A percentile compares a stretch with the other conserved stretches of the same genome.
Conservation (phyloP, 37 sponge, comb jelly and placozoan genomes). For the Amphimedon queenslandica region DNA sequence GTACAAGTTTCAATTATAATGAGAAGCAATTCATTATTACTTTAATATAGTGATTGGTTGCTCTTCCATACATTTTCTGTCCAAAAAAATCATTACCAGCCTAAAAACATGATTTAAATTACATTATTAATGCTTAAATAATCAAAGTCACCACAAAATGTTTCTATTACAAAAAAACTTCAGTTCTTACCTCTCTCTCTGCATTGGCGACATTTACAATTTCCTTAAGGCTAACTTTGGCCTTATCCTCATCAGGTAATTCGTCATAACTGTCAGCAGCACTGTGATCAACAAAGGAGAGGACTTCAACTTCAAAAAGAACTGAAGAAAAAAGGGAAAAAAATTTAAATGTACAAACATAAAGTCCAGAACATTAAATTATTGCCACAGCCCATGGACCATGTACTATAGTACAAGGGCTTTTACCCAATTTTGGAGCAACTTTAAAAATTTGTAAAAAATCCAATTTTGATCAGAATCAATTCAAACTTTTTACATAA, state of each 20-base stretch:
- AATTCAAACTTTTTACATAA: too few species aligned
- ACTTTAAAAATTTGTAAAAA: too few species aligned
- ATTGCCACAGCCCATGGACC: too few species aligned
- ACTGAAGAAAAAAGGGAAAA: conserved; percentile 26
- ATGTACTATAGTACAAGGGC: too few species aligned
- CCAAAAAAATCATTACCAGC: conserved; percentile 76
- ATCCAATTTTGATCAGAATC: too few species aligned
- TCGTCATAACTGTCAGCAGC: conserved; percentile 53
- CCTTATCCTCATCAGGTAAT: conserved; percentile 41
- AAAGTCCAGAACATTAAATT: conserved; percentile 8
- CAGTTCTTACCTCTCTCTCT: conserved; percentile 42
- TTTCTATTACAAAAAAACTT: too few species aligned
- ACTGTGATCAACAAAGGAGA: conserved; percentile 72
- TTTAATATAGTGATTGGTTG: conserved; percentile 54
- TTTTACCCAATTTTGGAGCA: too few species aligned
- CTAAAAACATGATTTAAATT: conserved; percentile 5
- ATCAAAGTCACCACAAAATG: neutral
- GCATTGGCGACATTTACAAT: conserved; percentile 57
- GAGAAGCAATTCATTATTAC: conserved; percentile 22
- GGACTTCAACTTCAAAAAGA: conserved; percentile 85
- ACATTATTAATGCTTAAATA: neutral
- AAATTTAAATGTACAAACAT: neutral
- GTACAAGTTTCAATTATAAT: neutral
- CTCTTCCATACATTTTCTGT: conserved; percentile 40
- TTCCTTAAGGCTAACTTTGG: conserved; percentile 37